phyloP scores from a whole-genome alignment of 2,113 vertebrate genomes.

The Procavia capensis region DNA sequence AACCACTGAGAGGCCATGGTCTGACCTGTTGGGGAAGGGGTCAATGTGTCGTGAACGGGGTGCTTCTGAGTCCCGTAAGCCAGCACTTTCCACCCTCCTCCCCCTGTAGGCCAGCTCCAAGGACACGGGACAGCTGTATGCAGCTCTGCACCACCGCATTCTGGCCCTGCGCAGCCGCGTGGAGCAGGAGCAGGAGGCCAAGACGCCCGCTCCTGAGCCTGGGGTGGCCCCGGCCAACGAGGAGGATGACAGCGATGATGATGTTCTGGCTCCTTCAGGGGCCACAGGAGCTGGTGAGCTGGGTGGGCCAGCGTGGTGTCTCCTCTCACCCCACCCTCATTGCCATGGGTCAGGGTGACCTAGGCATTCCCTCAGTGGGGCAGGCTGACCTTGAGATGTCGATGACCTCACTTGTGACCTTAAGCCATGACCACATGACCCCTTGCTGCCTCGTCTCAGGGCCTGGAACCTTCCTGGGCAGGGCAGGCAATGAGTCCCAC shows the following conservation, averaged over 20 bases:
- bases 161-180: constrained; percentile 94
- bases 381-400: too few relatives aligned
- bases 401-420: too few relatives aligned
- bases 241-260: constrained; percentile 96
- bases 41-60: neutral
- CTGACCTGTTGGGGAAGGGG: neutral
- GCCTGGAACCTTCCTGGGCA: neutral
- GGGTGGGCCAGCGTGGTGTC: neutral
- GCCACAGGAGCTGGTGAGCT: constrained; percentile 87
- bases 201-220: constrained; percentile 86
- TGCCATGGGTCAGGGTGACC: too few relatives aligned
- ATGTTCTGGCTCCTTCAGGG: constrained; percentile 88
- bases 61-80: neutral
- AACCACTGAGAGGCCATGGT: neutral
- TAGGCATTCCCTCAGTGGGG: too few relatives aligned
- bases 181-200: constrained; percentile 94
- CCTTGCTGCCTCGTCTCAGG: too few relatives aligned
- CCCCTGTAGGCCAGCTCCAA: constrained; percentile 95
- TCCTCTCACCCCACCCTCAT: neutral
- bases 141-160: constrained; percentile 97
- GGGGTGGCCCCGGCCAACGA: constrained; percentile 94
- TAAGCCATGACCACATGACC: too few relatives aligned
- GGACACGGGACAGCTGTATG: constrained; percentile 96
- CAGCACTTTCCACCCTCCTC: too few relatives aligned
- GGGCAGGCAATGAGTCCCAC: neutral